A percentile compares a stretch with the other conserved stretches of the same genome.
These are phyloP conservation scores for Xylota segnis DNA, from an alignment of 2,888 invertebrate genomes.

Conservation along the genomic window DNA sequence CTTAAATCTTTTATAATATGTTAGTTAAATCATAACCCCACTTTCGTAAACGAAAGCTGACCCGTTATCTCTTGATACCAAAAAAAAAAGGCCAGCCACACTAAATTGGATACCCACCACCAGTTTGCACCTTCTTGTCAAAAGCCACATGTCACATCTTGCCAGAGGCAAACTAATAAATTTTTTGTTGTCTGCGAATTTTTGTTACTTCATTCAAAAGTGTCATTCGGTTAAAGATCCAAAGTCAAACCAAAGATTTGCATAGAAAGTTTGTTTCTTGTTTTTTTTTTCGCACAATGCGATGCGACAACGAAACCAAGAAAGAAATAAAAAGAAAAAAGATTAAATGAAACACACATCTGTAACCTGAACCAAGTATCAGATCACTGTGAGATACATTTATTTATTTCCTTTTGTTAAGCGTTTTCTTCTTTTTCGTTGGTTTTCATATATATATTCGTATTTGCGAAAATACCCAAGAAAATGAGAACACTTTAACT, in stretches of 20 bases:
- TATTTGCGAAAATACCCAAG: slow-evolving; percentile 47
- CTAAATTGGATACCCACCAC: not conserved
- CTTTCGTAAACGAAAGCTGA: slow-evolving; percentile 42
- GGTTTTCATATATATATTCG: slow-evolving; percentile 61
- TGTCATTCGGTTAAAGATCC: slow-evolving; percentile 62
- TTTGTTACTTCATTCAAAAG: slow-evolving; percentile 30
- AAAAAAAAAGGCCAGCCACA: slow-evolving; percentile 5
- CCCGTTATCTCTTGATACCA: slow-evolving; percentile 3
- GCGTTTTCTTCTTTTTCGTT: slow-evolving; percentile 18
- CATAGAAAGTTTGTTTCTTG: slow-evolving; percentile 64
- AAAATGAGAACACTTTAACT: slow-evolving; percentile 76
- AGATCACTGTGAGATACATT: slow-evolving; percentile 57
- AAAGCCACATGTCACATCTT: slow-evolving; percentile 48
- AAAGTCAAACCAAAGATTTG: slow-evolving; percentile 54
- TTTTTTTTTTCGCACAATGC: slow-evolving; percentile 39
- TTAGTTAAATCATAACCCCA: slow-evolving; percentile 10
- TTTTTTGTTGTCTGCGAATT: not conserved
- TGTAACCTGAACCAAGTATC: slow-evolving; percentile 63
- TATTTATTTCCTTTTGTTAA: slow-evolving; percentile 51
- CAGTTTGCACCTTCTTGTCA: slow-evolving; percentile 51
- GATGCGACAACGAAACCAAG: slow-evolving; percentile 32
- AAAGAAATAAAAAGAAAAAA: not conserved
- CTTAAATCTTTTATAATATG: not conserved
- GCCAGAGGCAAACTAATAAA: slow-evolving; percentile 19
- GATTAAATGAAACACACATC: slow-evolving; percentile 23